Percentiles rank a stretch among this genome's conserved stretches.
Evolutionary conservation across 2,797 vertebrate species (phyloP).

Genomic region (Morus bassanus): DNA sequence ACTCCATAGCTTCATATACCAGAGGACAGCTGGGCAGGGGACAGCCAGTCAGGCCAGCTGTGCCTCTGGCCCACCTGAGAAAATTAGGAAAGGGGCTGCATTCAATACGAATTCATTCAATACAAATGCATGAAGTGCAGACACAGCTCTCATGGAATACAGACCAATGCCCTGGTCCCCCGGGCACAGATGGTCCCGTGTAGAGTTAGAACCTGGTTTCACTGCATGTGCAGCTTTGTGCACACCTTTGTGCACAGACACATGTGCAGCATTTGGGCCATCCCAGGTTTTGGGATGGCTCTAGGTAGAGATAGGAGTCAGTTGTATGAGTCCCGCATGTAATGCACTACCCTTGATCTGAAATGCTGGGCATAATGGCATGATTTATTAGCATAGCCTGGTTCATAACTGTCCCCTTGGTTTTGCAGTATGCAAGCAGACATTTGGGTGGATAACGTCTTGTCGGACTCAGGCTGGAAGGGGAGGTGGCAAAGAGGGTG

Average conservation of each 20-base stretch:
- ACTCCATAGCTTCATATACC: neutral
- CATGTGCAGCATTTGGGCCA: accelerated
- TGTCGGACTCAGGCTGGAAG: neutral
- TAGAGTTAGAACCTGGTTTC: neutral
- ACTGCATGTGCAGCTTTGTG: neutral
- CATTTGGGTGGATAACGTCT: neutral
- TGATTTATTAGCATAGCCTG: neutral
- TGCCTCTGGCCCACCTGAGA: neutral
- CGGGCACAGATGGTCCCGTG: neutral
- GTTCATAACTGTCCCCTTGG: neutral
- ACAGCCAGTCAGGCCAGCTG: neutral
- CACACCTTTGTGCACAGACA: neutral
- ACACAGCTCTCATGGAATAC: neutral
- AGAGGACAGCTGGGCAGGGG: neutral
- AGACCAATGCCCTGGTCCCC: neutral
- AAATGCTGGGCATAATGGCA: neutral
- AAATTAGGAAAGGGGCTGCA: neutral
- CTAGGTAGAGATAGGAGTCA: neutral
- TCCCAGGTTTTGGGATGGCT: neutral
- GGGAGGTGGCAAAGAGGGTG: neutral
- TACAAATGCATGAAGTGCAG: neutral
- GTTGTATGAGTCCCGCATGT: neutral
- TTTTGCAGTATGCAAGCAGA: neutral
- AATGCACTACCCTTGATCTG: neutral
- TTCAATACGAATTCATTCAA: neutral